Evolutionary conservation across 1,140 invertebrate genomes (phyloP).

Genomic region (Bactericera cockerelli): DNA sequence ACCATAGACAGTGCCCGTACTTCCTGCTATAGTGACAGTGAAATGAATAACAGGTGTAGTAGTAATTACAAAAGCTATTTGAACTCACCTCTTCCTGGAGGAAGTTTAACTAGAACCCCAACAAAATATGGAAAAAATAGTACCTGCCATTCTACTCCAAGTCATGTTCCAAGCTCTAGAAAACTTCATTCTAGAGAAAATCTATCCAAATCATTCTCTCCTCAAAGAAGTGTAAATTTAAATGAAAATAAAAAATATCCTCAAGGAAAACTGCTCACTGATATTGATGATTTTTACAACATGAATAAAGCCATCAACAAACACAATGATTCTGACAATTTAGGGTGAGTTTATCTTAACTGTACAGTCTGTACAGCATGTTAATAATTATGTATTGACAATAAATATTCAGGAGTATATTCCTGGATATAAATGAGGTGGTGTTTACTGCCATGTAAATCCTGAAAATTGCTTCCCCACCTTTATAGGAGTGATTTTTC

Average conservation of each 20-base stretch:
- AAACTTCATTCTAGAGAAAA: not conserved
- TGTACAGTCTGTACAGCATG: too few species aligned
- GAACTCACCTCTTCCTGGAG: not conserved
- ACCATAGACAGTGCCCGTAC: slow-evolving; percentile 15
- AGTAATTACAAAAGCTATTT: not conserved
- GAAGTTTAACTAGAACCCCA: not conserved
- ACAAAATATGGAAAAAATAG: not conserved
- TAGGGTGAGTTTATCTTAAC: too few species aligned
- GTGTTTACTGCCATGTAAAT: too few species aligned
- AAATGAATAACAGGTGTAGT: slow-evolving; percentile 1
- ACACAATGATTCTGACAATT: too few species aligned
- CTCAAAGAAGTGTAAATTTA: not conserved
- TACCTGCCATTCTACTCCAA: slow-evolving; percentile 1
- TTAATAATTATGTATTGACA: too few species aligned
- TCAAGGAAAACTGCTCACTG: too few species aligned
- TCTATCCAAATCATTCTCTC: slow-evolving; percentile 1
- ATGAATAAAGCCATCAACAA: too few species aligned
- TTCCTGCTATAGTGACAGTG: slow-evolving; percentile 3
- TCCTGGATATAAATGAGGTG: too few species aligned
- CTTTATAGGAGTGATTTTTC: too few species aligned
- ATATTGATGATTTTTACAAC: too few species aligned
- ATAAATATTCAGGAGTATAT: too few species aligned
- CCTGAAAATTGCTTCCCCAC: too few species aligned
- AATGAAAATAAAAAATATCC: not conserved
- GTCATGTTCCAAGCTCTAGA: not conserved